Conservation (phyloP, 2,113 vertebrate species). For the Garra rufa region DNA sequence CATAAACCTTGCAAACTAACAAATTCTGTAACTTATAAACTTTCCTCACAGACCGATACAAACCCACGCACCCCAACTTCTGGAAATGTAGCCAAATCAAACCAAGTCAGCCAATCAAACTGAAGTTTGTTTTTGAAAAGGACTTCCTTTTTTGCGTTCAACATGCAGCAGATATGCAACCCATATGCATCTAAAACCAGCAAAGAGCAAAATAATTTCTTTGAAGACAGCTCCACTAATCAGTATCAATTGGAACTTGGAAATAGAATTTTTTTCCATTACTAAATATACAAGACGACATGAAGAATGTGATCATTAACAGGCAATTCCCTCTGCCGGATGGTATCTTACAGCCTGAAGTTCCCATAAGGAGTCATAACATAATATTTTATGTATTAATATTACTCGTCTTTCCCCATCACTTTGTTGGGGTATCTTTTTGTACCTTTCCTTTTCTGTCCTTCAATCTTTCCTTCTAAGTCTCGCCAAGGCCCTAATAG, state of each 20-base stretch:
- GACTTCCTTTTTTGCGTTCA: neutral
- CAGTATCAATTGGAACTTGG: neutral
- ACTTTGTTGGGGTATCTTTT: conserved; percentile 41
- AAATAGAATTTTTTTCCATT: neutral
- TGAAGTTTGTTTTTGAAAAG: neutral
- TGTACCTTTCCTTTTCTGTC: conserved; percentile 42
- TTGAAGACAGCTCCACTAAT: neutral
- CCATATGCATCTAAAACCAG: neutral
- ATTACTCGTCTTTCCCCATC: neutral
- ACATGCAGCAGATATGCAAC: neutral
- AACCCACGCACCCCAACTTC: neutral
- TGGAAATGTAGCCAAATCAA: neutral
- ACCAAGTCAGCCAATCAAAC: neutral
- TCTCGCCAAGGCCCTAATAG: conserved; percentile 69
- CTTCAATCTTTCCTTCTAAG: conserved; percentile 44
- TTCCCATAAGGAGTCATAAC: neutral
- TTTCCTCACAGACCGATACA: neutral
- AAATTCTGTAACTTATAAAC: neutral
- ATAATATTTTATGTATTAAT: neutral
- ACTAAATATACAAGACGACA: neutral
- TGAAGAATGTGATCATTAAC: neutral
- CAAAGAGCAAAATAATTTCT: neutral
- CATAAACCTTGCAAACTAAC: neutral
- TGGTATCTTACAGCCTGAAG: neutral
- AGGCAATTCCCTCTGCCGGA: neutral